phyloP scores from a whole-genome alignment of 2,113 vertebrate genomes.

The Sorex araneus region DNA sequence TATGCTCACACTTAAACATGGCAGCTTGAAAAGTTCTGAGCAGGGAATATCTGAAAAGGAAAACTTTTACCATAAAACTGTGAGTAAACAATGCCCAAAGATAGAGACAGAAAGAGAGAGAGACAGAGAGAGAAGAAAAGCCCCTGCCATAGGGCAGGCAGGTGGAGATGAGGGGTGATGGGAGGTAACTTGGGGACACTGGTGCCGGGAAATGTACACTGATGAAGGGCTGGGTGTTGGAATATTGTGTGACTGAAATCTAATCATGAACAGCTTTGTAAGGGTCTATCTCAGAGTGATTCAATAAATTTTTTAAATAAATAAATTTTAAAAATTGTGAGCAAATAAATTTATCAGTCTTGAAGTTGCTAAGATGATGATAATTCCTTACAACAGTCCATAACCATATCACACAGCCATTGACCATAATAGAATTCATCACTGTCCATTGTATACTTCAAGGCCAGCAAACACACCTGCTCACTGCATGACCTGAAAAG shows the following conservation, averaged over 20 bases:
- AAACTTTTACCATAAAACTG: background rate
- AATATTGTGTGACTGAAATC: too few species aligned
- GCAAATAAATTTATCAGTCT: background rate
- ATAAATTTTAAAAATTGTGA: too few species aligned
- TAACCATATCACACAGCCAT: background rate
- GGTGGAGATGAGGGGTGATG: too few species aligned
- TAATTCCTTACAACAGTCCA: background rate
- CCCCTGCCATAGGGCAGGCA: too few species aligned
- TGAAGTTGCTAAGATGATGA: background rate
- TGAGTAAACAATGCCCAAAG: background rate
- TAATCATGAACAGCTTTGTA: too few species aligned
- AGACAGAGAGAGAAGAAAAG: too few species aligned
- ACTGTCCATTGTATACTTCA: background rate
- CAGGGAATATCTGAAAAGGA: background rate
- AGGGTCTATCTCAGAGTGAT: too few species aligned
- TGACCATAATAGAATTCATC: background rate
- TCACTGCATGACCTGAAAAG: background rate
- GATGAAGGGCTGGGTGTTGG: too few species aligned
- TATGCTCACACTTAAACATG: background rate
- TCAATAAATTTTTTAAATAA: too few species aligned
- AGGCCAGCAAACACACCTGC: background rate
- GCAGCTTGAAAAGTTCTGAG: background rate
- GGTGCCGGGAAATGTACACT: too few species aligned
- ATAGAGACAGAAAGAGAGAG: too few species aligned
- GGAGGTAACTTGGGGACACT: too few species aligned